Conservation (phyloP, 2,113 vertebrate species). For the Argyrosomus japonicus region DNA sequence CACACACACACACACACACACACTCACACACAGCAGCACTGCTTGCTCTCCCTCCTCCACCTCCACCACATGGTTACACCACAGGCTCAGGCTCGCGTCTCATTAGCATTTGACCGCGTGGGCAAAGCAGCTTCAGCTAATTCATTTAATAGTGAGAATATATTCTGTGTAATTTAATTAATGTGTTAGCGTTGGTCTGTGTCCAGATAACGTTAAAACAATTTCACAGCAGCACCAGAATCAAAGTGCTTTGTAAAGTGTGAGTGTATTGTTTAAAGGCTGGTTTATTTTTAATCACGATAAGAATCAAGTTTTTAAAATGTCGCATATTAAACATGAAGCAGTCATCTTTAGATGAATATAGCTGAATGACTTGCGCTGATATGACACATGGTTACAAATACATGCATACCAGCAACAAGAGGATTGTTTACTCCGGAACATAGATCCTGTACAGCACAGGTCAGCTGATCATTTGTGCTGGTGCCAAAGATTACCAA, state of each 20-base stretch:
- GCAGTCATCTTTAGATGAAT: background rate
- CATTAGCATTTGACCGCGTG: slow-evolving; percentile 52
- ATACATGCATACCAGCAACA: background rate
- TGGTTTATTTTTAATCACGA: slow-evolving; percentile 3
- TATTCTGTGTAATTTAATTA: slow-evolving; percentile 51
- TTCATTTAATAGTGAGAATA: slow-evolving; percentile 38
- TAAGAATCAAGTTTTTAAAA: background rate
- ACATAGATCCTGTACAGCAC: background rate
- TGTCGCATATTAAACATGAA: background rate
- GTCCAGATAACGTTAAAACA: slow-evolving; percentile 10
- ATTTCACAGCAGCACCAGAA: slow-evolving; percentile 23
- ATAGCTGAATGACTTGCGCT: background rate
- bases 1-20: background rate
- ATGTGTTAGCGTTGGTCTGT: slow-evolving; percentile 1
- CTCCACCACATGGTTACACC: slow-evolving; percentile 7
- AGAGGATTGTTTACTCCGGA: background rate
- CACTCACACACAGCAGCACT: background rate
- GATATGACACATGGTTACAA: background rate
- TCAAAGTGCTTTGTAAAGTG: background rate
- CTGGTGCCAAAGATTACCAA: background rate
- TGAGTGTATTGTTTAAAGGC: background rate
- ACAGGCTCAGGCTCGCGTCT: slow-evolving; percentile 10
- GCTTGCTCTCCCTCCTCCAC: slow-evolving; percentile 1
- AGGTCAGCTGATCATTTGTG: background rate
- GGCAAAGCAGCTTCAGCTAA: slow-evolving; percentile 32